Conservation (phyloP, 2,888 invertebrate species). For the Lissocephala sabroskyi region DNA sequence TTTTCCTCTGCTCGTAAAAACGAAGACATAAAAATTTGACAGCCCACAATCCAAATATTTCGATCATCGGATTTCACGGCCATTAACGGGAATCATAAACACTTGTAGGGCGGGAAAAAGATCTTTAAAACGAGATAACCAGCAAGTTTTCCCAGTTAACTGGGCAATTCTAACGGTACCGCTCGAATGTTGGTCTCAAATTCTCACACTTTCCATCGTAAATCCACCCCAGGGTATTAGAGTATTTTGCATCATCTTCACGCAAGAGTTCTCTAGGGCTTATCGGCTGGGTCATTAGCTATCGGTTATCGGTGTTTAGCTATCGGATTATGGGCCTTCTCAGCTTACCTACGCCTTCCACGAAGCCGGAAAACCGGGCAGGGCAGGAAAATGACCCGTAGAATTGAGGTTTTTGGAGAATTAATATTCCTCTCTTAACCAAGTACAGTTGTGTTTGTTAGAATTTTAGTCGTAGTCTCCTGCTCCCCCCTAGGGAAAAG, state of each 20-base stretch:
- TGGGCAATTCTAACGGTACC: conserved; percentile 47
- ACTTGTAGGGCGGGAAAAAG: not conserved
- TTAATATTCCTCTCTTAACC: too few relatives aligned
- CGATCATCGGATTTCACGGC: conserved; percentile 64
- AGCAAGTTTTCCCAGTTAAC: conserved; percentile 11
- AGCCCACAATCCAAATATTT: conserved; percentile 43
- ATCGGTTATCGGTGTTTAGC: conserved; percentile 44
- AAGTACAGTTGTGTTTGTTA: too few relatives aligned
- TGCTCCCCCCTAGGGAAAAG: too few relatives aligned
- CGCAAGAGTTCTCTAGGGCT: conserved; percentile 1
- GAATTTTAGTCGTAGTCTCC: too few relatives aligned
- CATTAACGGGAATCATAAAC: conserved; percentile 8
- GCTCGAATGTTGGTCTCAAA: conserved; percentile 37
- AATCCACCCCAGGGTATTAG: conserved; percentile 44
- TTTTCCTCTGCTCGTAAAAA: conserved; percentile 16
- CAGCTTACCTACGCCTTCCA: too few relatives aligned
- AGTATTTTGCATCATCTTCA: conserved; percentile 48
- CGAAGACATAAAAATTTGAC: conserved; percentile 47
- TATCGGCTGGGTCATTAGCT: conserved; percentile 43
- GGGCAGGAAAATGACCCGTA: too few relatives aligned
- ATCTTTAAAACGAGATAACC: too few relatives aligned
- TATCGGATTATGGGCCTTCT: conserved; percentile 24
- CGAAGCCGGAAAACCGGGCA: too few relatives aligned
- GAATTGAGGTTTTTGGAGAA: too few relatives aligned
- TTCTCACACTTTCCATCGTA: conserved; percentile 66